Evolutionary conservation across 2,797 vertebrate genomes (phyloP), one percentile per base, ranked within the genome.

Genomic region (Lophura swinhoii): DNA sequence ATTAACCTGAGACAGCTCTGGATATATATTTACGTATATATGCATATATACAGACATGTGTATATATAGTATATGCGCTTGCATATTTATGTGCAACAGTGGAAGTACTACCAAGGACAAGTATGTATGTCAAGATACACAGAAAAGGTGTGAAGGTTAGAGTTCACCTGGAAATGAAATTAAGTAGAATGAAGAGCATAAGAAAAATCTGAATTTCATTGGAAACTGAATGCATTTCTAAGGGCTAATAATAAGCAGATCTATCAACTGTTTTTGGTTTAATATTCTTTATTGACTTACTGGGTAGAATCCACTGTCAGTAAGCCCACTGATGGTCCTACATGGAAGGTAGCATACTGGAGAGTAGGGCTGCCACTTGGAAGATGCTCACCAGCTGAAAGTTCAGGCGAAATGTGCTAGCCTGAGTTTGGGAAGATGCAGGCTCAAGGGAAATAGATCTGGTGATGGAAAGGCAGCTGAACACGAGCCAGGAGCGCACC

Each of bases 371-470:
- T 72, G 26, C 17, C 9, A 18, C 31, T 49, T 49, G 48, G 59
- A 43, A 71, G 31, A 26, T 17, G 9, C 31, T 58, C 31, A 58
- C 21, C 21, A 66, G 13, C 51, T 58, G 35, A 22, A 43, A 5
- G 2, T 58, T 41, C 35, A 66, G 31, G 51, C 21, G 43, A 66
- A 43, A 49, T 46, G 18, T 26, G 17, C 62, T 62, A 46, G 44
- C 56, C 22, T 43, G 16, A 7, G 6, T 43, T 58, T 49, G 33
- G 43, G 21, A 26, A 56, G 16, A 10, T 31, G 14, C 5, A 31
- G 24, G 20, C 21, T 49, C 14, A 26, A 26, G 43, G 41, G 43
- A 35, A 35, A 31, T 0, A 0, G 9, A 49, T 31, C 23, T 29
- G 29, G 29, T 56, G 43, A 51, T 51, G 23, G 29, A 56, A 21